Evolutionary conservation across 2,888 invertebrate genomes (phyloP).

Genomic region (Stenotaenia linearis): DNA sequence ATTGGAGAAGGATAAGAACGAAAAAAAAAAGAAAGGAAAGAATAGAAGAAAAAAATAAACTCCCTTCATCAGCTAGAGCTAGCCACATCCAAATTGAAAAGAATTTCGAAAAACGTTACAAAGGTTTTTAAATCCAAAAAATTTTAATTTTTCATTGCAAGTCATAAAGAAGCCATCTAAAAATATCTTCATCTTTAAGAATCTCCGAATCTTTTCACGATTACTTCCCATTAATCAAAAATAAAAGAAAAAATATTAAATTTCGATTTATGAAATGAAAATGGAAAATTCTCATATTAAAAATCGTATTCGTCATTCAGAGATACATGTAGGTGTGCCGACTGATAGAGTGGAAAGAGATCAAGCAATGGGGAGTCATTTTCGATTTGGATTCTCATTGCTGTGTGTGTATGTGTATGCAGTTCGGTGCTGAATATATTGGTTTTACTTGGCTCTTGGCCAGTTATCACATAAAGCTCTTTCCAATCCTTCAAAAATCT

Average conservation of each 20-base stretch:
- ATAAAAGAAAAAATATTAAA: background rate
- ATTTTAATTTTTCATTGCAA: too few species aligned
- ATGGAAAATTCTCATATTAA: background rate
- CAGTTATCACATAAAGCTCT: constrained; percentile 19
- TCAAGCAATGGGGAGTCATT: constrained; percentile 15
- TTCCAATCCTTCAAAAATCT: constrained; percentile 14
- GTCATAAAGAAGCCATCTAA: too few species aligned
- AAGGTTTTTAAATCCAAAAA: background rate
- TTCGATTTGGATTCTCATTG: constrained; percentile 15
- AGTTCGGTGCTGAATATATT: constrained; percentile 1
- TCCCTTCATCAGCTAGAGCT: background rate
- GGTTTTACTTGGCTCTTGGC: constrained; percentile 15
- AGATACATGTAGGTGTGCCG: background rate
- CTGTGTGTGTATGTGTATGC: background rate
- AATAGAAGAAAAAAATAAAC: background rate
- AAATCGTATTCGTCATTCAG: background rate
- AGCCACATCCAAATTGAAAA: background rate
- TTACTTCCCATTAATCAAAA: background rate
- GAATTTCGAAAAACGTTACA: background rate
- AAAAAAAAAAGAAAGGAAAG: background rate
- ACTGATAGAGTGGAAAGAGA: constrained; percentile 8
- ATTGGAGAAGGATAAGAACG: background rate
- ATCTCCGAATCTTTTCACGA: too few species aligned
- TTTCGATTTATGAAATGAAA: background rate
- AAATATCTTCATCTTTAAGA: too few species aligned